Base-by-base conservation (phyloP, 2,888 invertebrate species). In the Cataglyphis albicans region DNA sequence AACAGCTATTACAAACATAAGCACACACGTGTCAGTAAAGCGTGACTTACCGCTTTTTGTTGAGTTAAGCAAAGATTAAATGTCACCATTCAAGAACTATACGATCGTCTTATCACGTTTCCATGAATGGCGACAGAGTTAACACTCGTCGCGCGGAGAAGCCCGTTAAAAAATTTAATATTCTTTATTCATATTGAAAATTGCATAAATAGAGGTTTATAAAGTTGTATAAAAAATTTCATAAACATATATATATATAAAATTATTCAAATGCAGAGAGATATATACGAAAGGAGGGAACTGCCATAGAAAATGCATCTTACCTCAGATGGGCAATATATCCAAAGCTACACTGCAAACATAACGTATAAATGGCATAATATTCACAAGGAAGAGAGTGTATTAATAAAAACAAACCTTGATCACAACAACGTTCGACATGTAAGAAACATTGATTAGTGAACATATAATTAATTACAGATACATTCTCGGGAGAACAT, bases 321-420 rank as follows among this genome's bases (percentile, higher is more conserved):
- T 80, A 80, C 78, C 78, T 80, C 44, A 59, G 44, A 35, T 72
- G n/a, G 74, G 72, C 78, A 80, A 73, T 61, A 72, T 52, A 65
- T 81, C 81, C 81, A 81, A 81, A 75, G 81, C 81, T 81, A 81
- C 65, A 81, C 81, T 81, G 81, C 76, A 57, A 81, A 75, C 76
- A 81, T 65, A 52, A 52, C 6, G 48, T 52, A 75, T 65, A 76
- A 76, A 57, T 64, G 55, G 63, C 35, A 81, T 64, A 55, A 18
- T 74, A 44, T 21, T 64, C 32, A 81, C 32, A 81, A 76, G 76
- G 76, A 63, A 64, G 38, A 64, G 38, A 52, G 52, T 81, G 52
- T n/a, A 25, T 81, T 76, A 64, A 18, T 57, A 25, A 76, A 55
- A 75, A 78, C 81, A 76, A 75, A 80, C 78, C 78, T 80, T 61